Percentiles rank a stretch among this genome's conserved stretches.
These are phyloP conservation scores for Bicyclus anynana DNA, from an alignment of 1,140 invertebrate species.

Conservation along the genomic window DNA sequence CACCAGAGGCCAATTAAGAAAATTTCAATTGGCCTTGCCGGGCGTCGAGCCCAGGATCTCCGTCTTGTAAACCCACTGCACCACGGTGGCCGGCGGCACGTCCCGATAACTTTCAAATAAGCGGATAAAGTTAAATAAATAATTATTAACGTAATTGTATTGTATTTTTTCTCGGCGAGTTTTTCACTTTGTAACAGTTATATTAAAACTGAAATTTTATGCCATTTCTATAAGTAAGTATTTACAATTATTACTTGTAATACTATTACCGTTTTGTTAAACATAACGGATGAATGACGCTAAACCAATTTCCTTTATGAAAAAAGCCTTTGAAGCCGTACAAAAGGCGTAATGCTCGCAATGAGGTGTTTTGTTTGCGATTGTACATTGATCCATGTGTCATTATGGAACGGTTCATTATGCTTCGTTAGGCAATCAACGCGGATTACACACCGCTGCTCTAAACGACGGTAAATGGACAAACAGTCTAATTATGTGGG, in stretches of 20 bases:
- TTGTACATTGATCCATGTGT: conserved; percentile 21
- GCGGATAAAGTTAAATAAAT: too few species aligned
- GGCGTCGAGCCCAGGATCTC: too few species aligned
- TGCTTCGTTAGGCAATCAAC: conserved; percentile 53
- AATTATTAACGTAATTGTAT: too few species aligned
- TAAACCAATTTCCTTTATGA: not conserved
- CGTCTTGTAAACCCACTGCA: too few species aligned
- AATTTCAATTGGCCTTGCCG: too few species aligned
- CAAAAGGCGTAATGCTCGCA: not conserved
- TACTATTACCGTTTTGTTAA: not conserved
- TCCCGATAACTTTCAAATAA: too few species aligned
- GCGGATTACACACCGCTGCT: conserved; percentile 46
- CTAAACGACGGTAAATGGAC: conserved; percentile 69
- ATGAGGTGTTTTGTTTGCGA: not conserved
- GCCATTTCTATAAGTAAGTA: not conserved
- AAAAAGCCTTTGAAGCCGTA: not conserved
- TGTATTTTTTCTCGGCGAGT: too few species aligned
- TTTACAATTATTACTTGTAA: not conserved
- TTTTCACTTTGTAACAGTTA: too few species aligned
- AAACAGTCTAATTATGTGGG: too few species aligned
- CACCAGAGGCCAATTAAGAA: too few species aligned
- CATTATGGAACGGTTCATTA: conserved; percentile 31
- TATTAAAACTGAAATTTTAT: too few species aligned
- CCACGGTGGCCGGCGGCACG: too few species aligned
- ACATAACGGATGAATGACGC: not conserved